These are phyloP conservation scores for Galerucella calmariensis DNA, from an alignment of 2,888 invertebrate genomes.

Conservation along the genomic window DNA sequence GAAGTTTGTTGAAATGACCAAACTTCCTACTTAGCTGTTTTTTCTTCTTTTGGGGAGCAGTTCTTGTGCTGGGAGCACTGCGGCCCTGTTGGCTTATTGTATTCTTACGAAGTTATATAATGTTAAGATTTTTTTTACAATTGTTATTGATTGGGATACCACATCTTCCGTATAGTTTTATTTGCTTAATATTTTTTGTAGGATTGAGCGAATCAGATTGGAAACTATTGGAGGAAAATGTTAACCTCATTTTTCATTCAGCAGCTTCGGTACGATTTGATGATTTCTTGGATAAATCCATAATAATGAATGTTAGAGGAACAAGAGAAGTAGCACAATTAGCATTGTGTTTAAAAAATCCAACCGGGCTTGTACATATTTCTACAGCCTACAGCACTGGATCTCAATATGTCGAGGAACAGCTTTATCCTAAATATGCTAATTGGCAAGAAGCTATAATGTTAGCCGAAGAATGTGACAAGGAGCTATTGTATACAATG, in stretches of 20 bases:
- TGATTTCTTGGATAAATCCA: slow-evolving; percentile 76
- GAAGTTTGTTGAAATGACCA: no score
- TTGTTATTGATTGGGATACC: no score
- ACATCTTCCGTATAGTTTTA: no score
- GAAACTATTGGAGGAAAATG: not conserved
- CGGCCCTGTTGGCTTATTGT: no score
- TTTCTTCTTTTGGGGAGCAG: no score
- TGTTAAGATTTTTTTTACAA: no score
- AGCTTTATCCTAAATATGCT: slow-evolving; percentile 75
- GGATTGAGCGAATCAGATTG: not conserved
- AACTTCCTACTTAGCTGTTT: no score
- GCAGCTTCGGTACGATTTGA: slow-evolving; percentile 90
- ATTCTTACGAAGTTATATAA: no score
- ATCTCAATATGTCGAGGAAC: slow-evolving; percentile 76
- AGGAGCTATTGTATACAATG: slow-evolving; percentile 67
- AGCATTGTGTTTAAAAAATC: slow-evolving; percentile 68
- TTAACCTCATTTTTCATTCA: slow-evolving; percentile 74
- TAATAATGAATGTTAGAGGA: slow-evolving; percentile 74
- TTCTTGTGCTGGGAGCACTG: no score
- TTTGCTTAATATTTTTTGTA: not conserved
- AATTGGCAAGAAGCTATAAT: slow-evolving; percentile 77
- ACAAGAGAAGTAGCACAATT: slow-evolving; percentile 74
- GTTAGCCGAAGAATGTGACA: slow-evolving; percentile 73
- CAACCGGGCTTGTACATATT: slow-evolving; percentile 76
- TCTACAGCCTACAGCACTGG: slow-evolving; percentile 91